Evolutionary conservation across 2,113 vertebrate species (phyloP).

Genomic region (Fulica atra): DNA sequence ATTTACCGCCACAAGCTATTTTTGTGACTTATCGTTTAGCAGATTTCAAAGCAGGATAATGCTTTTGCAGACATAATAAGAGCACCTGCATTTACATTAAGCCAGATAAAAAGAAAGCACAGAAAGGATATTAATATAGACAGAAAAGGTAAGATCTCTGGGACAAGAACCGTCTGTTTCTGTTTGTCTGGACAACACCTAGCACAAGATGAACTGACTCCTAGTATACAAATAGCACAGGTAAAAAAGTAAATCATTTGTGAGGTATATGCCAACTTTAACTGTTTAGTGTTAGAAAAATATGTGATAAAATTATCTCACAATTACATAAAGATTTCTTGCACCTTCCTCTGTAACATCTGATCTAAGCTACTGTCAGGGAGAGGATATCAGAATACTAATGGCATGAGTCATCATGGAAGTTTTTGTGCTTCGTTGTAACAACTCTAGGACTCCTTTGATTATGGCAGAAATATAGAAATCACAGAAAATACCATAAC

Average conservation of each 20-base stretch:
- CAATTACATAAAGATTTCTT: slow-evolving; percentile 5
- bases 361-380: neutral
- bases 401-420: slow-evolving; percentile 7
- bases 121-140: neutral
- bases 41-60: slow-evolving; percentile 50
- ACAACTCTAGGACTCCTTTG: neutral
- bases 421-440: neutral
- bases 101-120: slow-evolving; percentile 9
- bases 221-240: neutral
- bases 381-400: slow-evolving; percentile 2
- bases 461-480: neutral
- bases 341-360: slow-evolving; percentile 14
- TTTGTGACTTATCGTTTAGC: neutral
- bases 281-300: neutral
- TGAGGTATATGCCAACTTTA: neutral
- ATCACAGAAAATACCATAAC: neutral
- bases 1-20: slow-evolving; percentile 20
- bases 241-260: neutral
- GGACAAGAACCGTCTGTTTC: neutral
- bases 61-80: slow-evolving; percentile 39
- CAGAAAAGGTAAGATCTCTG: neutral
- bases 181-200: neutral
- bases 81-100: slow-evolving; percentile 26
- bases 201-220: neutral
- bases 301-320: neutral